Base-by-base conservation (phyloP, 2,113 vertebrate genomes). In the Brachyistius frenatus region DNA sequence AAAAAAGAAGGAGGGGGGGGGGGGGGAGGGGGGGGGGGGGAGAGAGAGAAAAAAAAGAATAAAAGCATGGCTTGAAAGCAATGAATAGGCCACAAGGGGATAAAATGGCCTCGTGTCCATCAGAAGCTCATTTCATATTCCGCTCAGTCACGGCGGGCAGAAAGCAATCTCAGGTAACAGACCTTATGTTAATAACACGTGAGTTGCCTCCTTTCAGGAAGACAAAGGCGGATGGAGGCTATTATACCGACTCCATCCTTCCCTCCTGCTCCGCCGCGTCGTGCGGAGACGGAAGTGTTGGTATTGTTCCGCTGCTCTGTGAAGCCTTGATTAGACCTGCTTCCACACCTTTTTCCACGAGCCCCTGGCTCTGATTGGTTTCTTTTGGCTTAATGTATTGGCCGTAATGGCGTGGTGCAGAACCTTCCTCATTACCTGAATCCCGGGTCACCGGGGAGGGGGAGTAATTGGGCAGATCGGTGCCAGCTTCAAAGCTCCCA, bases 161-260 rank as follows among this genome's bases (percentile, higher is more conserved):
- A 94, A 94, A 91, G 90, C 93, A 94, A 95, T 94, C 93, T 94
- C 89, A 90, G 93, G 93, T 93, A 93, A 88, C 90, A 90, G 87
- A 89, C 86, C 85, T 79, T 84, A 88, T 90, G 90, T 86, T 92
- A 93, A 93, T 93, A 89, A 80, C 84, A 67, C 70, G 44, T 80
- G 80, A 86, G 83, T 85, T 80, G 81, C 71, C 80, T 88, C 82
- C 84, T 87, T 92, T 87, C 81, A 85, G 55, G 73, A 73, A 90
- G 83, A 91, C 89, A 90, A 90, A 90, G 83, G 83, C 66, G 33
- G 60, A 69, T 14, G 54, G 61, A 71, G 78, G 67, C 56, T 71
- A 78, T 80, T 83, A 79, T 76, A 67, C 73, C 33, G 53, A 56
- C 73, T 77, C 70, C 0, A 6, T 76, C 53, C 68, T 62, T 35